A percentile compares a stretch with the other conserved stretches of the same genome.
Conservation (phyloP, 2,888 invertebrate genomes). For the Cantharis lateralis region DNA sequence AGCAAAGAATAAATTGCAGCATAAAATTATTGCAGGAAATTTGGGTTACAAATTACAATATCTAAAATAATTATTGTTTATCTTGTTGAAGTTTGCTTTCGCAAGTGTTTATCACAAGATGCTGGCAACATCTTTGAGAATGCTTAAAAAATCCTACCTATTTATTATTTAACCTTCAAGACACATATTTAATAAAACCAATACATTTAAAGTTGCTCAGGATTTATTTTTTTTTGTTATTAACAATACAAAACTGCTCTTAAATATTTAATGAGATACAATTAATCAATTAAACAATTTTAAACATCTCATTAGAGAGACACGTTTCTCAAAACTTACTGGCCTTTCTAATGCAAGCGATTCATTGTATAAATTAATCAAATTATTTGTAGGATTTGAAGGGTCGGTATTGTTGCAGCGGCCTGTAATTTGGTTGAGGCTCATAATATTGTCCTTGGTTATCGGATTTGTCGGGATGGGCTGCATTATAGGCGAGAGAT, state of each 20-base stretch:
- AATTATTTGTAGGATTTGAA: neutral
- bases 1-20: no score
- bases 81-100: no score
- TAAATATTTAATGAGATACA: neutral
- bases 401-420: neutral
- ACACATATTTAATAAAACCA: neutral
- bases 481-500: conserved; percentile 53
- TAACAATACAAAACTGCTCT: neutral
- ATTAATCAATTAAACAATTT: neutral
- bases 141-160: no score
- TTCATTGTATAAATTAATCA: neutral
- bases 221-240: neutral
- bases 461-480: conserved; percentile 19
- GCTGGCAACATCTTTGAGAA: no score
- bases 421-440: neutral
- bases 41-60: no score
- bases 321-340: neutral
- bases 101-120: no score
- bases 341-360: neutral
- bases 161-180: no score
- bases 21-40: no score
- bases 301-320: neutral
- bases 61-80: no score
- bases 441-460: neutral
- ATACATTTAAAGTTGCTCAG: neutral